Conservation (phyloP, 2,113 vertebrate genomes). For the Scortum barcoo region DNA sequence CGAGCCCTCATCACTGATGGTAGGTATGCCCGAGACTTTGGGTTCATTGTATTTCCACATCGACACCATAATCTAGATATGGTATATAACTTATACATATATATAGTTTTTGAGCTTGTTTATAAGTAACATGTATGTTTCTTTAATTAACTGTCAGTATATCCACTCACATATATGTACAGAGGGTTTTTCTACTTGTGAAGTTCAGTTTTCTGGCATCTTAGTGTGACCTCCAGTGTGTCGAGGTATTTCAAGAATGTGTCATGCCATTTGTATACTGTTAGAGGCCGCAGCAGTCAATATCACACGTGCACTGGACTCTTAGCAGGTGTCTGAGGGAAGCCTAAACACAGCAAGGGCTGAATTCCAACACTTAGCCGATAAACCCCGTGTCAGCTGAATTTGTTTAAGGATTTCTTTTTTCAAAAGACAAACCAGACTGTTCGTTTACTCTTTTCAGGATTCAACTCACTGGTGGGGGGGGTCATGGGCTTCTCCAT, state of each 20-base stretch:
- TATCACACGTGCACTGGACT: constrained; percentile 29
- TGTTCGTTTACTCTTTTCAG: constrained; percentile 75
- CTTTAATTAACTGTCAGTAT: background rate
- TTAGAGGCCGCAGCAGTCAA: background rate
- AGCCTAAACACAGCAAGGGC: too few relatives aligned
- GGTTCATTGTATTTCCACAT: background rate
- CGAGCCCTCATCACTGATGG: constrained; percentile 96
- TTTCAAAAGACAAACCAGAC: background rate
- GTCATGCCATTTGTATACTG: background rate
- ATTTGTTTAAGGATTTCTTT: too few relatives aligned
- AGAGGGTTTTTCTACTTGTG: background rate
- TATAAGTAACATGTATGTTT: background rate
- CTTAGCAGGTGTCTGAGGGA: background rate
- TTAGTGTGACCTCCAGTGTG: background rate
- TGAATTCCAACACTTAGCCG: background rate
- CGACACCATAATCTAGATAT: background rate
- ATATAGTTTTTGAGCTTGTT: background rate
- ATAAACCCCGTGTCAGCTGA: background rate
- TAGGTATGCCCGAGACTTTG: constrained; percentile 74
- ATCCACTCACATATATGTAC: background rate
- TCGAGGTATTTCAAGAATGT: constrained; percentile 28
- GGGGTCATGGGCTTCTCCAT: constrained; percentile 99
- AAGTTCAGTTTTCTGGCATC: background rate
- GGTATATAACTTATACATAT: too few relatives aligned
- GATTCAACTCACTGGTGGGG: constrained; percentile 97